Evolutionary conservation across 2,888 invertebrate genomes (phyloP).

Genomic region (Cataglyphis cursor): DNA sequence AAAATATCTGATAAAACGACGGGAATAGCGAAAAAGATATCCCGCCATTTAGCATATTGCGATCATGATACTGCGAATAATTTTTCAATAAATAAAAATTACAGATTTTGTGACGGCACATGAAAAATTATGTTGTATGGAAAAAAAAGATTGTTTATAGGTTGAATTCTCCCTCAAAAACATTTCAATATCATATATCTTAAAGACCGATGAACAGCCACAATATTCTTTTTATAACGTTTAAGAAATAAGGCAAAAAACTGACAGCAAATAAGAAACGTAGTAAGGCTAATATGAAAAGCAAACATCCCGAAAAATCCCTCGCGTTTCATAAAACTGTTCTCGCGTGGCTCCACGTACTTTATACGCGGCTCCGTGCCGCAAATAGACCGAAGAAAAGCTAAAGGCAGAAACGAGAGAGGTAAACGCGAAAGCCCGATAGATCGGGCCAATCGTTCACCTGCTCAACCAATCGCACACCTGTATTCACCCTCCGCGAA

Average conservation of each 20-base stretch:
- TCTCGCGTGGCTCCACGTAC: slow-evolving; percentile 23
- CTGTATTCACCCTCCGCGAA: slow-evolving; percentile 62
- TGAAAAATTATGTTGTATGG: not conserved
- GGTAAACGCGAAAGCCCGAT: slow-evolving; percentile 56
- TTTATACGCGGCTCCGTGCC: slow-evolving; percentile 42
- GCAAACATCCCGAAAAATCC: slow-evolving; percentile 39
- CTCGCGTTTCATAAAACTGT: slow-evolving; percentile 51
- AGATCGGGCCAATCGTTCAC: slow-evolving; percentile 69
- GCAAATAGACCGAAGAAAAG: slow-evolving; percentile 55
- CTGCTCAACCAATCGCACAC: slow-evolving; percentile 70
- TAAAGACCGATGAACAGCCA: not conserved
- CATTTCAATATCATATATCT: slow-evolving; percentile 5
- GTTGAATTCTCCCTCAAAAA: not conserved
- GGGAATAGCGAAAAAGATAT: slow-evolving; percentile 39
- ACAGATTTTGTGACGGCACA: not conserved
- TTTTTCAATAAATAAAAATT: slow-evolving; percentile 6
- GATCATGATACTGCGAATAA: not conserved
- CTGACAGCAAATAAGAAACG: not conserved
- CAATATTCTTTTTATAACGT: not conserved
- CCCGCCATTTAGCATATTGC: not conserved
- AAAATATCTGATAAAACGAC: slow-evolving; percentile 50
- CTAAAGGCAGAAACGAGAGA: slow-evolving; percentile 54
- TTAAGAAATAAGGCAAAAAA: not conserved
- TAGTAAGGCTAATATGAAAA: slow-evolving; percentile 21
- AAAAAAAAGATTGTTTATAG: not conserved